These are phyloP conservation scores for Diplogasteroides magnus DNA, from an alignment of 1,140 invertebrate genomes.

Conservation along the genomic window DNA sequence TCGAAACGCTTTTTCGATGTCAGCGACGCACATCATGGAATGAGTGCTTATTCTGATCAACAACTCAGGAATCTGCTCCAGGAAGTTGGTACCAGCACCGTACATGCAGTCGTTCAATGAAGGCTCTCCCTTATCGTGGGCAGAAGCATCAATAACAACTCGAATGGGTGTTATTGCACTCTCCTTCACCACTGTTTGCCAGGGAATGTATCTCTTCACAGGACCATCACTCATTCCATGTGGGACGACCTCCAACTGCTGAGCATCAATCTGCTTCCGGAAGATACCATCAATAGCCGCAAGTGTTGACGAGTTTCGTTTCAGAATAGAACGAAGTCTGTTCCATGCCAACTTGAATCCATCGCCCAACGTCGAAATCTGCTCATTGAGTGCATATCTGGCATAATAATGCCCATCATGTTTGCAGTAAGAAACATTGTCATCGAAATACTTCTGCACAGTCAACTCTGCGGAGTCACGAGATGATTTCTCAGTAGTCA, in stretches of 20 bases:
- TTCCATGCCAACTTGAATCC: not conserved
- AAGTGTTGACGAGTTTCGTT: too few relatives aligned
- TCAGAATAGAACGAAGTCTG: not conserved
- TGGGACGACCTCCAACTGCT: slow-evolving; percentile 10
- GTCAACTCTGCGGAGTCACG: too few relatives aligned
- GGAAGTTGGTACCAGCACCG: slow-evolving; percentile 23
- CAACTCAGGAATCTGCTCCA: slow-evolving; percentile 16
- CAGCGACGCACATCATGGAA: not conserved
- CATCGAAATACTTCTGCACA: too few relatives aligned
- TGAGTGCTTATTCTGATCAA: slow-evolving; percentile 12
- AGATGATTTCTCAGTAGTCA: too few relatives aligned
- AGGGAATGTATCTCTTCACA: slow-evolving; percentile 19
- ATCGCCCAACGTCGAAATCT: not conserved
- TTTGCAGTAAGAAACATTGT: too few relatives aligned
- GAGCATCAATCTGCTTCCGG: not conserved
- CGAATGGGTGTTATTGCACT: slow-evolving; percentile 25
- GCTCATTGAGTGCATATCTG: not conserved
- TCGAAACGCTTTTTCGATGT: slow-evolving; percentile 17
- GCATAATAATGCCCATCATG: not conserved
- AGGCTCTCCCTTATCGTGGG: slow-evolving; percentile 3
- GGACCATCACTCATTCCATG: not conserved
- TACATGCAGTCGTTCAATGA: slow-evolving; percentile 23
- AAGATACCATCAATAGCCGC: not conserved
- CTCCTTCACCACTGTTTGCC: slow-evolving; percentile 18
- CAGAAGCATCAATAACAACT: slow-evolving; percentile 26